Evolutionary conservation across 92 coral and sea anemone genomes (phyloP).

Genomic region (Porites lobata): DNA sequence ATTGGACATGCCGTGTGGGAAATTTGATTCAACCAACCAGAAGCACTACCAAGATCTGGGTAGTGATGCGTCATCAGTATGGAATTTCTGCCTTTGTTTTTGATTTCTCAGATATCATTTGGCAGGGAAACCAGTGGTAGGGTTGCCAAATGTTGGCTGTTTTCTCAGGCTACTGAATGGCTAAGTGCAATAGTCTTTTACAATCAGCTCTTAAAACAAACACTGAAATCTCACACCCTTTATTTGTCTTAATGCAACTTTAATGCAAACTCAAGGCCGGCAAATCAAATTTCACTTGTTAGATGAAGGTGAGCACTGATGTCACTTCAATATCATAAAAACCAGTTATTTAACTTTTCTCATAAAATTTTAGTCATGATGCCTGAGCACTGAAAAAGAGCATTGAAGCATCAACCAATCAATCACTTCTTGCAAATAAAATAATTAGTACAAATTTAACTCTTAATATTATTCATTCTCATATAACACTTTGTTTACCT

Average conservation of each 20-base stretch:
- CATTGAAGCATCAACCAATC: neutral
- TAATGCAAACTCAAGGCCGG: conserved; percentile 6
- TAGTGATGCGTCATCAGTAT: no score
- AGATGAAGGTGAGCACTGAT: neutral
- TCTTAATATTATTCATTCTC: neutral
- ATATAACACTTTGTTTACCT: neutral
- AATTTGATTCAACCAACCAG: no score
- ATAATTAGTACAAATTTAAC: neutral
- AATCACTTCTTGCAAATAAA: neutral
- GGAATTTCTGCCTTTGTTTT: no score
- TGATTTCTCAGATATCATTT: no score
- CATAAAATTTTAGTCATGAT: neutral
- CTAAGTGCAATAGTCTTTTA: no score
- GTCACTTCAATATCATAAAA: neutral
- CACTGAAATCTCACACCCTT: neutral
- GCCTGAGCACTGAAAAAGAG: neutral
- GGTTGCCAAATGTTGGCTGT: no score
- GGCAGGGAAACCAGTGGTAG: no score
- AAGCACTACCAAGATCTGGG: no score
- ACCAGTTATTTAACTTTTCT: neutral
- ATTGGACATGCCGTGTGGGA: no score
- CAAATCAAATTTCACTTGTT: conserved; percentile 24
- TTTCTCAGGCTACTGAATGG: no score
- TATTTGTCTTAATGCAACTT: neutral
- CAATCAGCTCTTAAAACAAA: neutral